Conservation (phyloP, 2,113 vertebrate genomes). For the Craseonycteris thonglongyai region DNA sequence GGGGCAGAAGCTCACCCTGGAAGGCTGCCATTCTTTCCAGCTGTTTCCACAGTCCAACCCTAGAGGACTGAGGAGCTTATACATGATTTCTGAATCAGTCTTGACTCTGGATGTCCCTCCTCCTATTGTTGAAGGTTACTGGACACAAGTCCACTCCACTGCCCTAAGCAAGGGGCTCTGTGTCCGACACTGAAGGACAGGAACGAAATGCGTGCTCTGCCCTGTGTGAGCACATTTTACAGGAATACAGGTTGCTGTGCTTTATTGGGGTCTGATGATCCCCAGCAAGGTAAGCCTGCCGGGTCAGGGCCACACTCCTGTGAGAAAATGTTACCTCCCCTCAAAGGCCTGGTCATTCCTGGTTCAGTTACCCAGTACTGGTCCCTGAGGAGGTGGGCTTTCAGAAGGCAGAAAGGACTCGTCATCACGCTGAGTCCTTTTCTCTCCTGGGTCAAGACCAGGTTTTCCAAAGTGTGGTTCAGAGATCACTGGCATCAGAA, state of each 20-base stretch:
- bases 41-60: background rate
- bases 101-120: background rate
- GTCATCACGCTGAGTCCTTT: background rate
- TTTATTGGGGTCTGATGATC: background rate
- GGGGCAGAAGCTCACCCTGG: background rate
- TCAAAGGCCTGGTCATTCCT: background rate
- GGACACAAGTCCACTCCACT: background rate
- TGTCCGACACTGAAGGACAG: background rate
- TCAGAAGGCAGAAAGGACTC: background rate
- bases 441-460: background rate
- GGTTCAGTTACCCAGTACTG: background rate
- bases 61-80: background rate
- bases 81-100: background rate
- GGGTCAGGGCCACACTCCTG: background rate
- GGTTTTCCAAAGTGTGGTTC: background rate
- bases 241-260: background rate
- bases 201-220: background rate
- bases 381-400: background rate
- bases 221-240: background rate
- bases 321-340: background rate
- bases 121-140: background rate
- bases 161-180: background rate
- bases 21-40: background rate
- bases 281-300: background rate
- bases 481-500: background rate